Evolutionary conservation across 1,140 invertebrate species (phyloP).

Genomic region (Brachionus sp.): DNA sequence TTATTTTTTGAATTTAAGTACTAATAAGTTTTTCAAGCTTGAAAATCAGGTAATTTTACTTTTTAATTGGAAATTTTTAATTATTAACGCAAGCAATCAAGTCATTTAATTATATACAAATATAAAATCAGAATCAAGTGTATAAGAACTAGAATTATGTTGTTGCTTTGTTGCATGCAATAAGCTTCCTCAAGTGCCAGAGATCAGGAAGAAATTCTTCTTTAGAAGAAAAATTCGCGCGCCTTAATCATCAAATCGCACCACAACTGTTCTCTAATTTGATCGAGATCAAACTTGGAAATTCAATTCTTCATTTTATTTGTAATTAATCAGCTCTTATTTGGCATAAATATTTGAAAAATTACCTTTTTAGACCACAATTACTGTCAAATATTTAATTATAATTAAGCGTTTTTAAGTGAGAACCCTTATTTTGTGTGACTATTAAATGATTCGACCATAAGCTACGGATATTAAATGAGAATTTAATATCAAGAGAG

Average conservation of each 20-base stretch:
- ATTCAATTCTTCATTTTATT: neutral
- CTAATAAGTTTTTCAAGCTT: neutral
- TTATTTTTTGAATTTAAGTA: slow-evolving; percentile 12
- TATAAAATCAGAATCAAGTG: neutral
- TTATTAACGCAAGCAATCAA: slow-evolving; percentile 35
- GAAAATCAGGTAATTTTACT: slow-evolving; percentile 34
- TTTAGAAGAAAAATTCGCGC: neutral
- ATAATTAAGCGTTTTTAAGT: neutral
- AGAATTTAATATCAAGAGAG: neutral
- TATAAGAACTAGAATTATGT: neutral
- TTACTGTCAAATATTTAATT: slow-evolving; percentile 29
- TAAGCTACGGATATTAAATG: neutral
- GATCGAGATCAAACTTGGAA: neutral
- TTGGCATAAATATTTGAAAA: neutral
- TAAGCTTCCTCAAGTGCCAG: neutral
- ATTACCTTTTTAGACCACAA: neutral
- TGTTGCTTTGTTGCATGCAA: neutral
- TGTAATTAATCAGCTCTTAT: neutral
- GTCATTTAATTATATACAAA: slow-evolving; percentile 38
- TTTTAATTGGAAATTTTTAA: slow-evolving; percentile 12
- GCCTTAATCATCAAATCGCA: neutral
- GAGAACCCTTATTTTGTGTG: neutral
- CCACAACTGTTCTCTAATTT: neutral
- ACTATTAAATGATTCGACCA: neutral
- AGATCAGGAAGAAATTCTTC: neutral